Conservation (phyloP, 2,113 vertebrate genomes). For the Thunnus thynnus region DNA sequence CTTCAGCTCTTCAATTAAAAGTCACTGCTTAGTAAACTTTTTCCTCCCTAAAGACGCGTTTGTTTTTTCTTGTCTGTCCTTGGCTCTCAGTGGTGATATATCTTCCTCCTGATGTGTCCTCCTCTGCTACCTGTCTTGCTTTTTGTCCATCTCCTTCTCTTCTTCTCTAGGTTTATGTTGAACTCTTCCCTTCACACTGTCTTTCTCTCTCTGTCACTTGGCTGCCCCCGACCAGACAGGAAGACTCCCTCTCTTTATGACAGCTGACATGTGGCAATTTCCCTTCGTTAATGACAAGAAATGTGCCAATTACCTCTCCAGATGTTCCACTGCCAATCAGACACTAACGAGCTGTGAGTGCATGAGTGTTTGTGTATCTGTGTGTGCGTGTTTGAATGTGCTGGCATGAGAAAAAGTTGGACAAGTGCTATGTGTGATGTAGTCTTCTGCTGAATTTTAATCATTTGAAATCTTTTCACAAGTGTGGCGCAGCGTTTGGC, state of each 20-base stretch:
- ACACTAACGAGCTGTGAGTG: constrained; percentile 86
- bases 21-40: constrained; percentile 35
- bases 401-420: constrained; percentile 40
- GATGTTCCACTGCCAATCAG: constrained; percentile 92
- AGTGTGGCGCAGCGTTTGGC: constrained; percentile 21
- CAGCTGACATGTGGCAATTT: constrained; percentile 91
- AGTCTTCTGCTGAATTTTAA: constrained; percentile 43
- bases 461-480: constrained; percentile 37
- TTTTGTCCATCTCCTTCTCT: constrained; percentile 11
- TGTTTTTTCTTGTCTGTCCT: constrained; percentile 14
- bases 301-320: constrained; percentile 94
- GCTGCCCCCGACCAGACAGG: constrained; percentile 56
- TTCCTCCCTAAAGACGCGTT: constrained; percentile 1
- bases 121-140: constrained; percentile 8
- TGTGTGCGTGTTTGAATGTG: constrained; percentile 37
- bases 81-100: constrained; percentile 27
- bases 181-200: neutral
- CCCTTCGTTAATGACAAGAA: constrained; percentile 93
- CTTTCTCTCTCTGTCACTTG: constrained; percentile 44
- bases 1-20: constrained; percentile 21
- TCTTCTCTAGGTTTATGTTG: constrained; percentile 14
- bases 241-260: constrained; percentile 82
- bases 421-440: constrained; percentile 18
- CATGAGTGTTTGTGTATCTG: constrained; percentile 31
- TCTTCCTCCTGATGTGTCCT: constrained; percentile 2